These are phyloP conservation scores for Copidosoma floridanum DNA, from an alignment of 1,140 invertebrate species.

Conservation along the genomic window DNA sequence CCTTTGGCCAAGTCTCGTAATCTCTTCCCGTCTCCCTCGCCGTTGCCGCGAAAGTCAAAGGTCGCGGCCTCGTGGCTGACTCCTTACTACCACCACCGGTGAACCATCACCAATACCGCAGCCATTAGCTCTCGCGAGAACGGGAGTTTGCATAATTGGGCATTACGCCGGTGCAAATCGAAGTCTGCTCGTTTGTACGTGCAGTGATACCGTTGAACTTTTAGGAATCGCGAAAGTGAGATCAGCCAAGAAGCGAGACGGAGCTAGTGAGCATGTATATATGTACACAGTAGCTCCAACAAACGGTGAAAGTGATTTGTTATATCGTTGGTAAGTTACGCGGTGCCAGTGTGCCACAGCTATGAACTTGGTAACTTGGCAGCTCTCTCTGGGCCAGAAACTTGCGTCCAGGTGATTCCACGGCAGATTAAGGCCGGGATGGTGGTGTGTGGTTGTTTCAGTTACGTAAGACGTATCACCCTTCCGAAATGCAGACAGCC, in stretches of 20 bases:
- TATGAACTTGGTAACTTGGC: no score
- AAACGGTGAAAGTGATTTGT: constrained; percentile 36
- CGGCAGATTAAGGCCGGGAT: constrained; percentile 25
- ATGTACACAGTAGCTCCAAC: no score
- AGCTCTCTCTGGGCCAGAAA: constrained; percentile 12
- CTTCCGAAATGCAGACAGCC: no score
- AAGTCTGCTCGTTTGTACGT: constrained; percentile 14
- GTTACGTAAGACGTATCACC: no score
- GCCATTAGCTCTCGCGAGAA: no score
- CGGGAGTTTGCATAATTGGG: constrained; percentile 46
- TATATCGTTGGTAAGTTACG: constrained; percentile 25
- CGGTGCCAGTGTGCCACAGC: no score
- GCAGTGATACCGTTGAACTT: no score
- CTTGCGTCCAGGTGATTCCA: constrained; percentile 29
- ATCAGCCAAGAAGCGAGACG: constrained; percentile 9
- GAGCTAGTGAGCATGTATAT: no score
- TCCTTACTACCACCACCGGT: no score
- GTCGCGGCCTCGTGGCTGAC: no score
- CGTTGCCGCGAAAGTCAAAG: constrained; percentile 14
- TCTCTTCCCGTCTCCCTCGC: background rate
- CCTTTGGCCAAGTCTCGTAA: no score
- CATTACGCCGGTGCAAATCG: constrained; percentile 28
- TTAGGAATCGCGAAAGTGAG: constrained; percentile 29
- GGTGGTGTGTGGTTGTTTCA: constrained; percentile 3
- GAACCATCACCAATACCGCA: no score